phyloP scores from a whole-genome alignment of 2,888 invertebrate genomes.

The Protodeltote pygarga region DNA sequence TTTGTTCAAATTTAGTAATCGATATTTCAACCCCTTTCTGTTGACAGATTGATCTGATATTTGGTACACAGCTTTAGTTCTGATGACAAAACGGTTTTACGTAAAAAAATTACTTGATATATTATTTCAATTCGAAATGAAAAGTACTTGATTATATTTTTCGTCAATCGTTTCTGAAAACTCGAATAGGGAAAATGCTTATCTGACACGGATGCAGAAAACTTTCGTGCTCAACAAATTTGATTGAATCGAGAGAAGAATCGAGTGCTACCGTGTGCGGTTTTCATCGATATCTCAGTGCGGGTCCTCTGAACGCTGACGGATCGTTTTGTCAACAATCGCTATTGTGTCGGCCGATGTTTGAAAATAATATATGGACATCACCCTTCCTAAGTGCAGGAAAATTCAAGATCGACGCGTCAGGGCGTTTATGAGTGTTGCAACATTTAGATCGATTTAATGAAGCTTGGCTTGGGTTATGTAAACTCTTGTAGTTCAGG shows the following conservation, averaged over 20 bases:
- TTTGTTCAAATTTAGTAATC: too few relatives aligned
- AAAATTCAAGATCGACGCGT: conserved; percentile 53
- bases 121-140: too few relatives aligned
- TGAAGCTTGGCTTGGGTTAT: too few relatives aligned
- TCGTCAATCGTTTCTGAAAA: conserved; percentile 21
- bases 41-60: too few relatives aligned
- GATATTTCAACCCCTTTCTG: too few relatives aligned
- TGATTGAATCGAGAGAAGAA: conserved; percentile 69
- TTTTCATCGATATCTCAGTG: conserved; percentile 61
- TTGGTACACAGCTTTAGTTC: too few relatives aligned
- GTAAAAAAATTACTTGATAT: too few relatives aligned
- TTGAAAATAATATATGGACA: conserved; percentile 73
- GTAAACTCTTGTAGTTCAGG: too few relatives aligned
- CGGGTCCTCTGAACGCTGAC: conserved; percentile 67
- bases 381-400: conserved; percentile 60
- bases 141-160: too few relatives aligned
- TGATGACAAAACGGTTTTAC: too few relatives aligned
- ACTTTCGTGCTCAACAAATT: conserved; percentile 53
- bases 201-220: conserved; percentile 16
- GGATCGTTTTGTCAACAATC: conserved; percentile 73
- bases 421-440: conserved; percentile 35
- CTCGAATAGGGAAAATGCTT: conserved; percentile 2
- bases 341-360: conserved; percentile 73
- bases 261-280: conserved; percentile 59
- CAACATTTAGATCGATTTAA: conserved; percentile 8